A percentile compares a stretch with the other conserved stretches of the same genome.
Conservation (phyloP, 2,113 vertebrate genomes). For the Ammodytes marinus region DNA sequence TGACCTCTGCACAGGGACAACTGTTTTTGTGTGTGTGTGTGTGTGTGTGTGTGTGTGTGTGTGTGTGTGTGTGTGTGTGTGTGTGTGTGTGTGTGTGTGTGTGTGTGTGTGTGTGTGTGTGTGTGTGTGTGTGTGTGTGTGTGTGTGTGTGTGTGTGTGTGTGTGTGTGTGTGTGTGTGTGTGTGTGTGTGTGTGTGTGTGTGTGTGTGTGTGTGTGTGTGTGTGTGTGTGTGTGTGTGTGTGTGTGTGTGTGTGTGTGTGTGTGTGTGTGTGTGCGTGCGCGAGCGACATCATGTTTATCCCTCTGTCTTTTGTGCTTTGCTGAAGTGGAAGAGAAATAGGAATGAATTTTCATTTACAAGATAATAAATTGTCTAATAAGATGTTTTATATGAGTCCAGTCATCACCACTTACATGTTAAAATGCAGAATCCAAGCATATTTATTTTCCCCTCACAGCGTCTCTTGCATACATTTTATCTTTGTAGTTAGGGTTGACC, state of each 20-base stretch:
- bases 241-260: neutral
- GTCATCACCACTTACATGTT: conserved; percentile 6
- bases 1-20: conserved; percentile 27
- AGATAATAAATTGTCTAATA: conserved; percentile 7
- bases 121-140: neutral
- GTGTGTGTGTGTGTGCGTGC: neutral
- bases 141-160: neutral
- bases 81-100: too few species aligned
- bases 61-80: conserved; percentile 30
- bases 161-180: neutral
- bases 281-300: neutral
- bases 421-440: neutral
- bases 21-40: neutral
- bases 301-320: conserved; percentile 15
- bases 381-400: neutral
- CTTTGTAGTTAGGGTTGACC: neutral
- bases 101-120: neutral
- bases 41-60: neutral
- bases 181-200: neutral
- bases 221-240: neutral
- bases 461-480: neutral
- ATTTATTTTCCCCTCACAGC: neutral
- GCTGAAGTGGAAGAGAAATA: conserved; percentile 13
- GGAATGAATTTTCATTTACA: neutral
- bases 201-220: neutral